A percentile compares a stretch with the other conserved stretches of the same genome.
Conservation (phyloP, 2,113 vertebrate genomes). For the Merops nubicus region DNA sequence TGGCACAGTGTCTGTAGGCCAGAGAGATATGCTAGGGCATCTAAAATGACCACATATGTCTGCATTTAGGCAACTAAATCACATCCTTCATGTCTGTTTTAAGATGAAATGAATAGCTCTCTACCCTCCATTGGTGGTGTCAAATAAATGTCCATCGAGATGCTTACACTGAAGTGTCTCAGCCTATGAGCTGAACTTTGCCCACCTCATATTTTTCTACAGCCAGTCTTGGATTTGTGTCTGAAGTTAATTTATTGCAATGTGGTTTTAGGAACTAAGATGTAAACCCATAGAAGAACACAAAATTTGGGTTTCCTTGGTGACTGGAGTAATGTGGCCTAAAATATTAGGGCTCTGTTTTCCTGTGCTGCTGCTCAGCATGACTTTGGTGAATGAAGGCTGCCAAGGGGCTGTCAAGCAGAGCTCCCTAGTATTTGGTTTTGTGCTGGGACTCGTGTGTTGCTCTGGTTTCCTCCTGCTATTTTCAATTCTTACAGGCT, state of each 20-base stretch:
- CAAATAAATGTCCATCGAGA: neutral
- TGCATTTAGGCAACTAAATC: neutral
- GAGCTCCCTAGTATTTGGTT: neutral
- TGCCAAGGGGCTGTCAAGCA: slow-evolving; percentile 1
- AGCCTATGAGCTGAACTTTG: neutral
- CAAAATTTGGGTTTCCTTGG: neutral
- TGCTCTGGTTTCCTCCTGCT: slow-evolving; percentile 15
- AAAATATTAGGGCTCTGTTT: neutral
- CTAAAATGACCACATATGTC: neutral
- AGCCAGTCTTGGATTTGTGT: neutral
- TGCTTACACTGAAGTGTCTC: neutral
- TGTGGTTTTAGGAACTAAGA: neutral
- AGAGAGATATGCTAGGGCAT: neutral
- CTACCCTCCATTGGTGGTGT: neutral
- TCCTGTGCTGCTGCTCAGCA: neutral
- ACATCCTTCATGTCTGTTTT: neutral
- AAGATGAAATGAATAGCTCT: neutral
- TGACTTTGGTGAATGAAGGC: neutral
- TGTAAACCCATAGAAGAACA: neutral
- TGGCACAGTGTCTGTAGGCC: neutral
- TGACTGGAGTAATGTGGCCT: neutral
- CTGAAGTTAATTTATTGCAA: neutral
- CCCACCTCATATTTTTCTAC: neutral
- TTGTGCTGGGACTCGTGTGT: neutral
- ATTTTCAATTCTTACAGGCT: neutral